Base-by-base conservation (phyloP, 2,797 vertebrate genomes). In the Prunella strophiata region DNA sequence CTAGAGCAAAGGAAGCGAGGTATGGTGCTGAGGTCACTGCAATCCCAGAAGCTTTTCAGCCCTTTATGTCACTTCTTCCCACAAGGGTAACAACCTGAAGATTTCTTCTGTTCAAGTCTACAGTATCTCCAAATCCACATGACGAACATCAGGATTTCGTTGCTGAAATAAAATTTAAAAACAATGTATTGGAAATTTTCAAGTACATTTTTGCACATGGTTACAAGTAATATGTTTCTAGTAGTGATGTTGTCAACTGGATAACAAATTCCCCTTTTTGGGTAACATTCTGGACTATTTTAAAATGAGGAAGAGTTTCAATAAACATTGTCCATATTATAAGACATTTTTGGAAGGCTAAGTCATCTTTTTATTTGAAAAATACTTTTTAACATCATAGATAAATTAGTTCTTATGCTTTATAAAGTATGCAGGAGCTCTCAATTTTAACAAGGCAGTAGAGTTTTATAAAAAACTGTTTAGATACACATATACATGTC, bases 81-180 rank as follows among this genome's bases (percentile, higher is more conserved):
- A 84, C 62, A 86, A 79, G 16, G 34, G 79, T 23, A 63, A 88
- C 63, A 85, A 68, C 58, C 54, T 43, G 73, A 86, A 72, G 83
- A 67, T 70, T 76, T 72, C 73, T 82, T 87, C 88, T 48, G 70
- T 22, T 61, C 76, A 65, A 58, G 51, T 50, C 97, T 98, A 99
- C 71, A 99, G 91, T 80, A 99, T 99, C 97, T 99, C 99, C 98
- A 99, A 97, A 97, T 99, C 99, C 27, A 99, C 99, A 3, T 99
- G 99, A 58, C 99, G 99, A 85, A 99, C 98, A 93, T 99, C 99
- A 29, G 99, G 99, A 97, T 99, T 99, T 55, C 98, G 98, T 98
- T 99, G 98, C 99, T 99, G 96, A 85, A 92, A 93, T 26, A 43
- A 30, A 70, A 74, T 76, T 67, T 29, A 3, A 36, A 45, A 68